These are phyloP conservation scores for Drosophila lini DNA, from an alignment of 1,140 invertebrate genomes.

Conservation along the genomic window DNA sequence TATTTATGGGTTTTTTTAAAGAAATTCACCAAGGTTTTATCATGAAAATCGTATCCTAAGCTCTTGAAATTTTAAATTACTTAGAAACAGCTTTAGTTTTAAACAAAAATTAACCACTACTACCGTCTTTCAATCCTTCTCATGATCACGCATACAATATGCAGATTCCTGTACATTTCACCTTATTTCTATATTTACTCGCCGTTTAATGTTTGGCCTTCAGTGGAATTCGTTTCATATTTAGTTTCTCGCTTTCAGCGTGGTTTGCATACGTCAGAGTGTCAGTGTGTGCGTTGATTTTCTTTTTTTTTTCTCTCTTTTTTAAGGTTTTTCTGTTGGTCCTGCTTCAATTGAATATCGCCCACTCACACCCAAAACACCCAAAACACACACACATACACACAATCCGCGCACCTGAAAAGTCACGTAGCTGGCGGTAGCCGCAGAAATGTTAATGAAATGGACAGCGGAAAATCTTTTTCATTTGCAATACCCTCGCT, in stretches of 20 bases:
- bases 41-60: background rate
- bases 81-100: background rate
- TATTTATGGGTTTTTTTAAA: no score
- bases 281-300: constrained; percentile 32
- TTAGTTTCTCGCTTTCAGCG: constrained; percentile 39
- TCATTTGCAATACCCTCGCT: constrained; percentile 9
- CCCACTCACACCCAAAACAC: constrained; percentile 17
- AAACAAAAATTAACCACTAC: background rate
- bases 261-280: constrained; percentile 32
- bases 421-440: constrained; percentile 42
- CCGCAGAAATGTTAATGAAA: constrained; percentile 68
- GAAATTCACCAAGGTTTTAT: no score
- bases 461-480: constrained; percentile 56
- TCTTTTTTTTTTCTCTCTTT: background rate
- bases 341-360: constrained; percentile 39
- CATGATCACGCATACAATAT: constrained; percentile 19
- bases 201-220: constrained; percentile 40
- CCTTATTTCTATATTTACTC: constrained; percentile 31
- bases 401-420: constrained; percentile 22
- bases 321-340: background rate
- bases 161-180: constrained; percentile 27
- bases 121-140: constrained; percentile 4
- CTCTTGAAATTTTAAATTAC: background rate
- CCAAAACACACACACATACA: constrained; percentile 13
- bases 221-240: constrained; percentile 39